Percentiles rank a stretch among this genome's conserved stretches.
Evolutionary conservation across 2,888 invertebrate species (phyloP).

Genomic region (Xanthorhoe spadicearia): DNA sequence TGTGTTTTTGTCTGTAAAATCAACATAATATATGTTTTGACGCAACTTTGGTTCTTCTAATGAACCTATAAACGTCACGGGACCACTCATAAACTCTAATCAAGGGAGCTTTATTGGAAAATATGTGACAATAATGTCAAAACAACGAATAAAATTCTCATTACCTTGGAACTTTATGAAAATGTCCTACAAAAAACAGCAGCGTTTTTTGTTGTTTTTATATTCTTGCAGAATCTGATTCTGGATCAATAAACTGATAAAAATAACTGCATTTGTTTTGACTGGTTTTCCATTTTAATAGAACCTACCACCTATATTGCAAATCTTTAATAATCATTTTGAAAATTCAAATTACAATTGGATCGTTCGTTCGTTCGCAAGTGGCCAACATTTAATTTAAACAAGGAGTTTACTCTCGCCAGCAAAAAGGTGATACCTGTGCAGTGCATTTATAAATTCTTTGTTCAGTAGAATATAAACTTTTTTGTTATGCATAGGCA

Average conservation of each 20-base stretch:
- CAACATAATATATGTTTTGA: neutral
- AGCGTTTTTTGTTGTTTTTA: neutral
- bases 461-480: no score
- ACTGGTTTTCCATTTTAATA: no score
- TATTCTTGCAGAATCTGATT: no score
- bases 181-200: conserved; percentile 2
- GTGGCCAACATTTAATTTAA: no score
- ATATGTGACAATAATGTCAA: conserved; percentile 34
- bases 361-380: no score
- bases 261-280: no score
- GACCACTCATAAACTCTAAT: conserved; percentile 29
- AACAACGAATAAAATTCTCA: conserved; percentile 25
- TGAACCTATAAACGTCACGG: conserved; percentile 24
- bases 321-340: no score
- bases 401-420: neutral
- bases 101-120: conserved; percentile 23
- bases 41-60: neutral
- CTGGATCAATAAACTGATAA: no score
- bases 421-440: neutral
- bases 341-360: no score
- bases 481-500: conserved; percentile 4
- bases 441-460: no score
- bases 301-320: no score
- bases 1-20: neutral
- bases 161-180: conserved; percentile 8